Percentiles rank a stretch among this genome's conserved stretches.
Conservation (phyloP, 2,888 invertebrate genomes). For the Tillus elongatus region DNA sequence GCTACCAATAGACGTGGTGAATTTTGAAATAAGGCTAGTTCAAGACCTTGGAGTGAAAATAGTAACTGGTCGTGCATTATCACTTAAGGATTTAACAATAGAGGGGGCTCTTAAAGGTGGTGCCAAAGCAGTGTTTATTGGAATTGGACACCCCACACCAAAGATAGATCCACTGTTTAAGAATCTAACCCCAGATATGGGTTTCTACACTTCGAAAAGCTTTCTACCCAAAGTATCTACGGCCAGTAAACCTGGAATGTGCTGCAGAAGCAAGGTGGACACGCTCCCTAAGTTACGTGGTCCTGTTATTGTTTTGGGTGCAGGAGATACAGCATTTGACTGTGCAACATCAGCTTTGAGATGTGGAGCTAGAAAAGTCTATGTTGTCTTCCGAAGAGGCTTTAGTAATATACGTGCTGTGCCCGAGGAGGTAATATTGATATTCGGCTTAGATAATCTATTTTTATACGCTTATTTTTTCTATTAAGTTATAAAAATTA, state of each 20-base stretch:
- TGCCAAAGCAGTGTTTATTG: slow-evolving; percentile 72
- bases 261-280: slow-evolving; percentile 57
- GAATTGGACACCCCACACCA: slow-evolving; percentile 85
- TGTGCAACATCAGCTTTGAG: slow-evolving; percentile 95
- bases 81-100: slow-evolving; percentile 65
- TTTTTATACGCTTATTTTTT: too few species aligned
- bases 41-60: slow-evolving; percentile 90
- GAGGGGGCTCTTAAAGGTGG: slow-evolving; percentile 62
- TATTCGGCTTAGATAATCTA: too few species aligned
- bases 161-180: slow-evolving; percentile 71
- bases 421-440: slow-evolving; percentile 96
- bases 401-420: slow-evolving; percentile 93
- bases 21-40: slow-evolving; percentile 86
- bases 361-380: slow-evolving; percentile 89
- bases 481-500: too few species aligned
- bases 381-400: slow-evolving; percentile 89
- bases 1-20: slow-evolving; percentile 82
- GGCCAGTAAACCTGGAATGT: slow-evolving; percentile 85
- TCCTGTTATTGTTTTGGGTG: slow-evolving; percentile 85
- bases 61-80: slow-evolving; percentile 61
- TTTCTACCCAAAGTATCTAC: slow-evolving; percentile 82
- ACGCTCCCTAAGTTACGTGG: slow-evolving; percentile 67
- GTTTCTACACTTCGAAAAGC: slow-evolving; percentile 91
- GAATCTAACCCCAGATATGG: slow-evolving; percentile 64
- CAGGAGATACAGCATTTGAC: slow-evolving; percentile 98